Base-by-base conservation (phyloP, 2,888 invertebrate genomes). In the Nyleta sp. region DNA sequence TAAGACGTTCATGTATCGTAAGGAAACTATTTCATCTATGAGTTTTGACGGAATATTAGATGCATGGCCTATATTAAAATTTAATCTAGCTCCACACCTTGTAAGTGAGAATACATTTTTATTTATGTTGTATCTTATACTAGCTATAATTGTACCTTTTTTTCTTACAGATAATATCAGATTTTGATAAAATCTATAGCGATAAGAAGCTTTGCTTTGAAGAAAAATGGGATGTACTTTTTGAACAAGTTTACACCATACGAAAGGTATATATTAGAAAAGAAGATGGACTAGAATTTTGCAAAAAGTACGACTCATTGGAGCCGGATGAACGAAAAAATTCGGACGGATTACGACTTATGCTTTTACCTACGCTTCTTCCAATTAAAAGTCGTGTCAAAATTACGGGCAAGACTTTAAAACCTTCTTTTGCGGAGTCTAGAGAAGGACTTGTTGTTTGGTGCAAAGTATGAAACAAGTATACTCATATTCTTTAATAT, bases 301-400 rank as follows among this genome's bases (percentile, higher is more conserved):
- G 38, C n/a, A 13, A 38, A n/a, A 38, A 38, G 38, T 38, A 13
- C n/a, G 38, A 38, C n/a, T 2, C 28, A 1, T 8, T 28, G 28
- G 10, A 28, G 6, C 7, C 7, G 5, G 28, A 28, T 7, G 28
- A 4, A 10, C 2, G 5, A 8, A 28, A 28, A 4, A 10, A 28
- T 28, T 8, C 28, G 7, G 28, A 28, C 10, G 28, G 57, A 1
- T n/a, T 73, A 17, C 48, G 64, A 40, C 15, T 73, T 0, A 10
- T 73, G 3, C 28, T 57, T 2, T 48, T 73, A 10, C 64, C 73
- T 38, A 64, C 50, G 22, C 35, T 73, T 10, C 15, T 73, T 2
- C n/a, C 38, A 18, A n/a, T 17, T 8, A 28, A 24, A 13, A 42
- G 42, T 7, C 64, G 57, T 20, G 52, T 44, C 5, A 38, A 38